Evolutionary conservation across 2,113 vertebrate genomes (phyloP), one percentile per base, ranked within the genome.

Genomic region (Dipodomys stephensi): DNA sequence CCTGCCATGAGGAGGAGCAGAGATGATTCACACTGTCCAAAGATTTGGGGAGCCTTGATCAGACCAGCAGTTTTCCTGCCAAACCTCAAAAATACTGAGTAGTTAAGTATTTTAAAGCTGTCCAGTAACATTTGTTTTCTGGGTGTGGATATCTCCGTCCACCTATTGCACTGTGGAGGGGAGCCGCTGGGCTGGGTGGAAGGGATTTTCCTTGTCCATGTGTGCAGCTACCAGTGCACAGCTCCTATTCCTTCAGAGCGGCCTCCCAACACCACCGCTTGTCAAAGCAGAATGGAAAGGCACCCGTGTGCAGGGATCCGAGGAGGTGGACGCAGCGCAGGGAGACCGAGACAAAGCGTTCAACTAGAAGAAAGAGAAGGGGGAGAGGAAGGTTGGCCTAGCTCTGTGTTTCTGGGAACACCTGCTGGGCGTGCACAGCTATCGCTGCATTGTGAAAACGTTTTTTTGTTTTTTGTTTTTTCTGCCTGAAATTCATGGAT

Each of bases 401-500:
- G 68, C 30, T 39, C 83, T 27, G 27, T 27, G 27, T 77, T 81
- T 39, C 1, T 0, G 57, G 71, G 92, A 32, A 68, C 67, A 30
- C 62, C 88, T 85, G 87, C 82, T 44, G 62, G 84, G 20, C 2
- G 15, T 57, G 93, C 81, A 71, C 60, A 74, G 94, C 72, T 94
- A 90, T 32, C 1, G 64, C 16, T 4, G 49, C 67, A 4, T 71
- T 39, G 39, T 30, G 83, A 71, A 44, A 68, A 82, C 7, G 20
- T 65, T 95, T 94, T 39, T 39, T 39, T 39, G 35, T 39, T 39
- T 3, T 39, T 39, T 39, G 39, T 39, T 39, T 39, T 39, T 68
- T 53, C 72, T 72, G 35, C 81, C 73, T 44, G 86, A 64, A 87
- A 82, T 91, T 95, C 46, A 65, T 30, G 88, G 79, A 88, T 60